Evolutionary conservation across 2,113 vertebrate genomes (phyloP).

Genomic region (Albula goreensis): DNA sequence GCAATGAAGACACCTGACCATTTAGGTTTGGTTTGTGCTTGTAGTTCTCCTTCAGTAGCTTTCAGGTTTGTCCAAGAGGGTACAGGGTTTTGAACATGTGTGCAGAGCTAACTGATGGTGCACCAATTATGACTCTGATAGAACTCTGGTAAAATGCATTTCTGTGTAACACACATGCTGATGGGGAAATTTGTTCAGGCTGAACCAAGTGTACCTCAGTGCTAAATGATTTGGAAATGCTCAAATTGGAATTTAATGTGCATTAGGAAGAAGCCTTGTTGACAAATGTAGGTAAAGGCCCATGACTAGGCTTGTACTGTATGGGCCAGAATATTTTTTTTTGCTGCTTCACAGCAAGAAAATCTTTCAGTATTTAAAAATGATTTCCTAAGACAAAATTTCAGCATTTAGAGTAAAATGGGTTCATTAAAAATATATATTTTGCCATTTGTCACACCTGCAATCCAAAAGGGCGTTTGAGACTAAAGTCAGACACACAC

Average conservation of each 20-base stretch:
- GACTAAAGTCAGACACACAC: neutral
- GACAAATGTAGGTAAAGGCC: neutral
- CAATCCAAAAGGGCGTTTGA: neutral
- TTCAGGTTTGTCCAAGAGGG: neutral
- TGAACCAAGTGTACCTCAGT: neutral
- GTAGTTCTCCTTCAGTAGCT: neutral
- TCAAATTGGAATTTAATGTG: neutral
- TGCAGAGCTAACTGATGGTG: neutral
- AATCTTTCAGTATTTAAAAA: neutral
- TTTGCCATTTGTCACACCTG: neutral
- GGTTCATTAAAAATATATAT: neutral
- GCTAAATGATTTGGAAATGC: neutral
- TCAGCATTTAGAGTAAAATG: neutral
- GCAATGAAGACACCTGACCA: neutral
- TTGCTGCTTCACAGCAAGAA: neutral
- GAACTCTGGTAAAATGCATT: neutral
- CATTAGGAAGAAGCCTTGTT: neutral
- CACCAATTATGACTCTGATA: neutral
- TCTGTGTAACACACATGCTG: neutral
- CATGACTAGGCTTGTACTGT: neutral
- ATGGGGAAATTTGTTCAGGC: conserved; percentile 5
- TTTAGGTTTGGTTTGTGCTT: neutral
- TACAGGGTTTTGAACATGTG: neutral
- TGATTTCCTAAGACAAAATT: neutral
- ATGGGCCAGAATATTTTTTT: neutral